These are phyloP conservation scores for Norana najaformis DNA, from an alignment of 2,888 invertebrate genomes.

Conservation along the genomic window DNA sequence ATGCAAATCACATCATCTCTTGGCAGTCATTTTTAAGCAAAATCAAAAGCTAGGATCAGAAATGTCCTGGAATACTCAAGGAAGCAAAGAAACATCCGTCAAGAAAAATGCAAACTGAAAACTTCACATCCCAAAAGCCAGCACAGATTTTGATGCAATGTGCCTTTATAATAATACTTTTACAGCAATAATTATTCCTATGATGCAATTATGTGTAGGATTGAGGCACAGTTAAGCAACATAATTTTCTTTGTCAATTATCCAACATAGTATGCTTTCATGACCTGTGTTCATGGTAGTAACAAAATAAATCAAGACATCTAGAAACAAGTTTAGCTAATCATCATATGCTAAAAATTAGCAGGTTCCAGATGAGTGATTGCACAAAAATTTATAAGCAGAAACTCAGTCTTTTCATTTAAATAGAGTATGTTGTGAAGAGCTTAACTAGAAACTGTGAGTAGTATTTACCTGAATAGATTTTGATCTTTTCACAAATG, in stretches of 20 bases:
- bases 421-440: background rate
- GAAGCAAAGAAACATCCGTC: background rate
- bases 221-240: background rate
- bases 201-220: background rate
- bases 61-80: background rate
- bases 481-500: constrained; percentile 5
- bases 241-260: background rate
- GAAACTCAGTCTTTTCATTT: background rate
- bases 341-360: background rate
- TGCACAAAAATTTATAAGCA: too few relatives aligned
- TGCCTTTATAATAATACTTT: background rate
- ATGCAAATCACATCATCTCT: background rate
- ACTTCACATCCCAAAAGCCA: background rate
- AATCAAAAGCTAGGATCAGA: background rate
- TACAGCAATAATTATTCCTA: background rate
- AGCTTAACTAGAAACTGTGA: too few relatives aligned
- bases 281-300: too few relatives aligned
- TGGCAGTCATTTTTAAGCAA: background rate
- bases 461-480: background rate
- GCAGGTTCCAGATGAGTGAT: too few relatives aligned
- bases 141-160: too few relatives aligned
- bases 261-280: background rate
- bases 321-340: background rate
- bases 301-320: background rate
- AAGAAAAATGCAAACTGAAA: background rate